phyloP scores from a whole-genome alignment of 2,888 invertebrate species.

The Lithophane leautieri region DNA sequence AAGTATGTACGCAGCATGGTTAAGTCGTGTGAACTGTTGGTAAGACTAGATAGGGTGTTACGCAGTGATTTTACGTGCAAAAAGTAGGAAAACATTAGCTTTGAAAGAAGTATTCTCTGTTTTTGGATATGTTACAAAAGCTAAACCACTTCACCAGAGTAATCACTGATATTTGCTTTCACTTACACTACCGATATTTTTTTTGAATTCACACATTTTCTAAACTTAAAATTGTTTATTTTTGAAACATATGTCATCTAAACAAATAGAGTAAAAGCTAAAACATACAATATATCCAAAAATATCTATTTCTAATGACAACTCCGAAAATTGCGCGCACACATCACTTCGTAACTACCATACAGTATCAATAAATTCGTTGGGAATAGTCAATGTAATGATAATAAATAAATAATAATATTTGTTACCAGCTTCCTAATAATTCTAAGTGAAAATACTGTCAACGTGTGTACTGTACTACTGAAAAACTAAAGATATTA shows the following conservation, averaged over 20 bases:
- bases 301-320: neutral
- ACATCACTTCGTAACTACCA: constrained; percentile 3
- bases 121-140: neutral
- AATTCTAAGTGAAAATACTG: neutral
- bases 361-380: neutral
- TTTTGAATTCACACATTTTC: neutral
- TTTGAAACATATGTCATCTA: neutral
- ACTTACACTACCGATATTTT: neutral
- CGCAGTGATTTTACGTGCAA: constrained; percentile 3
- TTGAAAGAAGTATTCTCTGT: neutral
- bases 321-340: neutral
- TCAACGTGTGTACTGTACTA: neutral
- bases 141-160: neutral
- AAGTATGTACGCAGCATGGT: neutral
- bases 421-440: neutral
- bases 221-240: neutral
- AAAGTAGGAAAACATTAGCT: neutral
- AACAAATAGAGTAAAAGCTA: too few relatives aligned
- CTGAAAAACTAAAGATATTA: neutral
- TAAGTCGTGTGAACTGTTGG: neutral
- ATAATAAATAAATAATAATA: neutral
- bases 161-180: neutral
- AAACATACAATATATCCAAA: neutral
- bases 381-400: constrained; percentile 11
- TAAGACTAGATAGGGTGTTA: neutral